Percentiles rank a stretch among this genome's conserved stretches.
These are phyloP conservation scores for Megaceryle alcyon DNA, from an alignment of 2,797 vertebrate genomes.

Conservation along the genomic window DNA sequence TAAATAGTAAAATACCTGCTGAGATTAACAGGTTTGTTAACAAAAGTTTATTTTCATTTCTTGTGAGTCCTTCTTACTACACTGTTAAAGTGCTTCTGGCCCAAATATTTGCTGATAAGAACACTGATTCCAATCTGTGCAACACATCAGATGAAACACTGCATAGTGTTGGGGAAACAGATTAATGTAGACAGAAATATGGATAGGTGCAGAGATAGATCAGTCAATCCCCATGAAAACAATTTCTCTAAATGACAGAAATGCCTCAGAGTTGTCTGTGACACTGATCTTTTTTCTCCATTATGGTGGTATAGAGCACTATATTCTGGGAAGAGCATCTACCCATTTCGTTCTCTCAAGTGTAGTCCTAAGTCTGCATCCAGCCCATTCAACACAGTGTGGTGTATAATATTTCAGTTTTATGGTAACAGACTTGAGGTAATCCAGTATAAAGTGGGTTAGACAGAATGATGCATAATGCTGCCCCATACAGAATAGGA, in stretches of 20 bases:
- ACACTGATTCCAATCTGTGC: not conserved
- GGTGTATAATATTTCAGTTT: constrained; percentile 28
- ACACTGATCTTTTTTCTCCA: not conserved
- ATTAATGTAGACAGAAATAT: not conserved
- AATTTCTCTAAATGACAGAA: not conserved
- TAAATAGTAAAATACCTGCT: not conserved
- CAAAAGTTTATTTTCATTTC: not conserved
- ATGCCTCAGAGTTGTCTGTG: not conserved
- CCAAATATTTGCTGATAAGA: not conserved
- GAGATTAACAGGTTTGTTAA: not conserved
- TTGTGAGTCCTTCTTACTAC: not conserved
- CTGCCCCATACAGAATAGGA: not conserved
- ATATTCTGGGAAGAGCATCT: not conserved
- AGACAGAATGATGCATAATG: not conserved
- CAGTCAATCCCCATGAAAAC: not conserved
- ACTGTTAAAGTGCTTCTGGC: not conserved
- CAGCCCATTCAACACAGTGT: not conserved
- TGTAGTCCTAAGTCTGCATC: not conserved
- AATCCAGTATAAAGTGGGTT: not conserved
- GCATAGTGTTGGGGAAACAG: not conserved
- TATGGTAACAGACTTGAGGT: not conserved
- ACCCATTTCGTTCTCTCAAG: not conserved
- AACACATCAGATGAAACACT: not conserved
- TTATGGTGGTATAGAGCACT: not conserved
- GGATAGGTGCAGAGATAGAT: not conserved